Percentiles rank a stretch among this genome's conserved stretches.
phyloP scores from a whole-genome alignment of 2,888 invertebrate species.

The Cenopis cana region DNA sequence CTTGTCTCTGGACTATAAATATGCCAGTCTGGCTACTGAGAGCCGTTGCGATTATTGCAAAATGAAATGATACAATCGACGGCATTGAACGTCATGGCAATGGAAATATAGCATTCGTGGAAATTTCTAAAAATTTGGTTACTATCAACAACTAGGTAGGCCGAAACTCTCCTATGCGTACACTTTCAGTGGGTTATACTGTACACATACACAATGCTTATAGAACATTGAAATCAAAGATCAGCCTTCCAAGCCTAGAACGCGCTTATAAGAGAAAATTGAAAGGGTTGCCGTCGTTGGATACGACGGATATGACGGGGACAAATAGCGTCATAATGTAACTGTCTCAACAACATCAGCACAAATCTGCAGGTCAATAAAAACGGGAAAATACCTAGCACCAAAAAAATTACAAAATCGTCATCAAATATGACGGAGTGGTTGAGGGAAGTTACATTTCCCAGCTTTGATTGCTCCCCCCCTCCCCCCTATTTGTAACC shows the following conservation, averaged over 20 bases:
- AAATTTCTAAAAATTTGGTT: too few species aligned
- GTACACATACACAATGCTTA: too few species aligned
- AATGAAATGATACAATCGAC: too few species aligned
- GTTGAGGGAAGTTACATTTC: background rate
- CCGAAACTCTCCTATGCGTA: too few species aligned
- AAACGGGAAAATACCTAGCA: background rate
- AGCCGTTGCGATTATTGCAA: too few species aligned
- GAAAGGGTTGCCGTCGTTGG: background rate
- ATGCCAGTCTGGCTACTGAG: too few species aligned
- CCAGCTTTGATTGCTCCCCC: conserved; percentile 19
- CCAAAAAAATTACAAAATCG: background rate
- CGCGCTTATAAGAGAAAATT: background rate
- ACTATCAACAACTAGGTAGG: too few species aligned
- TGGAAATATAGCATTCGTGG: too few species aligned
- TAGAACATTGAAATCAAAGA: too few species aligned
- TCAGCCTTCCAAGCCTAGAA: background rate
- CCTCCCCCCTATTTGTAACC: conserved; percentile 31
- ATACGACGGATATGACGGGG: background rate
- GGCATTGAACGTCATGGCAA: too few species aligned
- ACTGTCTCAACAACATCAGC: background rate
- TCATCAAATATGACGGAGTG: background rate
- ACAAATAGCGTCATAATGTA: background rate
- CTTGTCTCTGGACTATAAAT: too few species aligned
- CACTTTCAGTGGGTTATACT: too few species aligned
- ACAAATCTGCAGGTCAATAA: background rate